These are phyloP conservation scores for Gymnorhina tibicen DNA, from an alignment of 2,113 vertebrate species.

Conservation along the genomic window DNA sequence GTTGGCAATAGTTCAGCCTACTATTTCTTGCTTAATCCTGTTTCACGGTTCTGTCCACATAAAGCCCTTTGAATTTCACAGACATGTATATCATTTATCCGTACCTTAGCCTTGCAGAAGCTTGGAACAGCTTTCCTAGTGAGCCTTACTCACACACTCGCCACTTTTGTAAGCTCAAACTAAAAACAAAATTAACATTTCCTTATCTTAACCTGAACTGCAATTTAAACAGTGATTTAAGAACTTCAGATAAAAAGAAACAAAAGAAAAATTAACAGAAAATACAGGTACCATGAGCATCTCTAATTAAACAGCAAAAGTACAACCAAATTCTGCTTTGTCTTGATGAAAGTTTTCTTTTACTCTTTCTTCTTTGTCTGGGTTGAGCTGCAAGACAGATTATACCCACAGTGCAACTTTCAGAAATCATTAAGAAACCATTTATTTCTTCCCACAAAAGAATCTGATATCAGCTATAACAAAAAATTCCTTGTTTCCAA, in stretches of 20 bases:
- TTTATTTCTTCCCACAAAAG: slow-evolving; percentile 18
- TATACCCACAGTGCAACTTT: not conserved
- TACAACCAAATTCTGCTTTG: not conserved
- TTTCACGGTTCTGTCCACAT: not conserved
- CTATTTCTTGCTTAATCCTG: not conserved
- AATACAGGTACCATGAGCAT: not conserved
- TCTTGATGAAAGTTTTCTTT: not conserved
- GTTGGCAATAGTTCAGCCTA: not conserved
- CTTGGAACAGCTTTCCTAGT: not conserved
- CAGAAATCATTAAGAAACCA: not conserved
- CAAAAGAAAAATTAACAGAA: not conserved
- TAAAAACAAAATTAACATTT: not conserved
- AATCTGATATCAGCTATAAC: not conserved
- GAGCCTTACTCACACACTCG: not conserved
- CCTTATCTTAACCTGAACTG: not conserved
- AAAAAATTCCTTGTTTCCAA: not conserved
- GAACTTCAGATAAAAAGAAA: not conserved
- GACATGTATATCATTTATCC: not conserved
- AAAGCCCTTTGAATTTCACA: not conserved
- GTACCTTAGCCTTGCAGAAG: not conserved
- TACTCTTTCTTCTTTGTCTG: not conserved
- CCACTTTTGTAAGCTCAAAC: not conserved
- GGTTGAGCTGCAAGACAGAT: not conserved
- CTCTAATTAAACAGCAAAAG: not conserved
- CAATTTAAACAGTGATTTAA: not conserved